Conservation (phyloP, 64 coral and sea anemone species). For the Stylophora pistillata region DNA sequence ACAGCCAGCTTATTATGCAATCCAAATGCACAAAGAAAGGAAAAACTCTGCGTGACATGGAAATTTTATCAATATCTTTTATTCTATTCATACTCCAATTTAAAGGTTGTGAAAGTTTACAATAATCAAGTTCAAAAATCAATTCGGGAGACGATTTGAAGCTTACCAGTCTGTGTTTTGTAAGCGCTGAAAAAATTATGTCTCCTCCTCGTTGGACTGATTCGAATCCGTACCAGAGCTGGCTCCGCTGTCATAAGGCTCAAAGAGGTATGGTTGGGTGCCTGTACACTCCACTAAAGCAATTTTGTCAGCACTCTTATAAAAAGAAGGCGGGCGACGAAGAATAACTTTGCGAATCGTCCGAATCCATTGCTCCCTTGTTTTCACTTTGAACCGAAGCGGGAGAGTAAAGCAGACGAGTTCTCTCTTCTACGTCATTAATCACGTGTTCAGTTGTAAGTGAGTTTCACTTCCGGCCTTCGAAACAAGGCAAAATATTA, state of each 20-base stretch:
- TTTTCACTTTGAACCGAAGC: background rate
- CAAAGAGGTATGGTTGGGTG: no score
- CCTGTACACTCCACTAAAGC: background rate
- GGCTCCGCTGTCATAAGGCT: background rate
- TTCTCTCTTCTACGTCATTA: slow-evolving; percentile 11
- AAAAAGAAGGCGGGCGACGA: background rate
- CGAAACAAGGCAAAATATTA: background rate
- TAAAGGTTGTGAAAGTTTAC: no score
- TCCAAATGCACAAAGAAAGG: no score
- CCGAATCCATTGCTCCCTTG: background rate
- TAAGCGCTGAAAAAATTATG: background rate
- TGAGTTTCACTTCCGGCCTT: slow-evolving; percentile 2
- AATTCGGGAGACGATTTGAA: background rate
- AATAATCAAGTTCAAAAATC: no score
- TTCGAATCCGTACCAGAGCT: background rate
- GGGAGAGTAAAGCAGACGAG: background rate
- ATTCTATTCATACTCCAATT: no score
- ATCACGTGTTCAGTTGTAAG: background rate
- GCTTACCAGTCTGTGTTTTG: background rate
- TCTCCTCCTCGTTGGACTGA: background rate
- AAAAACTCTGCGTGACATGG: no score
- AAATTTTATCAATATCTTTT: no score
- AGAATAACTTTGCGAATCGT: background rate
- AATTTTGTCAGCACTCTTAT: background rate
- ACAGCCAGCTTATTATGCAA: no score